Conservation (phyloP, 2,888 invertebrate genomes). For the Hyalella azteca region DNA sequence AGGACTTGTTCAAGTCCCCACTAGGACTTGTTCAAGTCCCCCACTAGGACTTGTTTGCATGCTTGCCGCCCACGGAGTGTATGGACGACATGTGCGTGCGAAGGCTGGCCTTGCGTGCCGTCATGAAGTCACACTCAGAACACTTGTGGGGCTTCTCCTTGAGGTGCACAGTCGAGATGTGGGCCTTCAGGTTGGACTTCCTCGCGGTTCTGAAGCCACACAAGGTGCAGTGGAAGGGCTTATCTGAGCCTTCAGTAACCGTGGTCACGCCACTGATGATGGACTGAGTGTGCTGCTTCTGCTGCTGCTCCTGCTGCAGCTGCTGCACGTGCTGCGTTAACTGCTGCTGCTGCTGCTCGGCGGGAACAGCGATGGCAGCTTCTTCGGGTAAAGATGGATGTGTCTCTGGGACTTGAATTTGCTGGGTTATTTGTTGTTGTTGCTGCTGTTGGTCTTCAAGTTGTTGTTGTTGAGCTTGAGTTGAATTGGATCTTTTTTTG, state of each 20-base stretch:
- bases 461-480: neutral
- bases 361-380: neutral
- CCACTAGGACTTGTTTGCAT: neutral
- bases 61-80: neutral
- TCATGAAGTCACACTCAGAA: slow-evolving; percentile 16
- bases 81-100: slow-evolving; percentile 2
- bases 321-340: neutral
- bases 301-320: slow-evolving; percentile 21
- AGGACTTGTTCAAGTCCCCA: too few relatives aligned
- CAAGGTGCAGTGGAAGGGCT: slow-evolving; percentile 10
- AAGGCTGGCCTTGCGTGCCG: slow-evolving; percentile 11
- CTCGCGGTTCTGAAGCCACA: slow-evolving; percentile 50
- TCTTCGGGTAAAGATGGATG: neutral
- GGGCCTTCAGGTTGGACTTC: slow-evolving; percentile 55
- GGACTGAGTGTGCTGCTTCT: slow-evolving; percentile 22
- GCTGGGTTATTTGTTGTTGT: neutral
- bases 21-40: too few relatives aligned
- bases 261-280: slow-evolving; percentile 20
- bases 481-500: neutral
- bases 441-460: neutral
- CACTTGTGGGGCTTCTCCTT: slow-evolving; percentile 31
- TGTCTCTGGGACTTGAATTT: neutral
- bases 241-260: neutral
- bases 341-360: neutral
- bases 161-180: slow-evolving; percentile 53